These are phyloP conservation scores for Serilophus lunatus DNA, from an alignment of 2,113 vertebrate genomes.

Conservation along the genomic window DNA sequence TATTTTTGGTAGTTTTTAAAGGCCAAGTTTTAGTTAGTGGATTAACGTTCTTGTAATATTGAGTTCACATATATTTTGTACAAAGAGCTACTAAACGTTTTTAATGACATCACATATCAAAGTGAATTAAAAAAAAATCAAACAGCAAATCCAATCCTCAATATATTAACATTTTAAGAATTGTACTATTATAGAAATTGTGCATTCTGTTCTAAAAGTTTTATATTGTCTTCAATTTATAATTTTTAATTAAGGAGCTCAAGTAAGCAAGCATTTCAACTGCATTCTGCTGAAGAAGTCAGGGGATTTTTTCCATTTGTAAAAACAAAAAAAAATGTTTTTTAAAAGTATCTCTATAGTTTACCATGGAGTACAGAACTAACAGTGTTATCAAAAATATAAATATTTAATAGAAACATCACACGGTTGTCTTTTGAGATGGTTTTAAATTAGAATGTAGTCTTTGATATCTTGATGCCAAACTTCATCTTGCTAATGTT, in stretches of 20 bases:
- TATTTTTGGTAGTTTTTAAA: not conserved
- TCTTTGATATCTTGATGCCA: not conserved
- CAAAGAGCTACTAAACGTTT: not conserved
- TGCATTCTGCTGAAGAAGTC: not conserved
- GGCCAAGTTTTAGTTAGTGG: not conserved
- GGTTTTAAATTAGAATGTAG: not conserved
- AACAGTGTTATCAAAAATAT: not conserved
- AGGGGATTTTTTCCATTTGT: not conserved
- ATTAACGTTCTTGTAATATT: not conserved
- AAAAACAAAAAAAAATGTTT: not conserved
- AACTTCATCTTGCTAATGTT: not conserved
- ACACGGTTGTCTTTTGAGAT: not conserved
- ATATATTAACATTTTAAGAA: not conserved
- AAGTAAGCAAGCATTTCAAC: not conserved
- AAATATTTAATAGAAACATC: not conserved
- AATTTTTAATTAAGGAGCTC: not conserved
- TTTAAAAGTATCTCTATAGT: not conserved
- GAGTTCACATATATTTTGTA: not conserved
- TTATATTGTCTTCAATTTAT: not conserved
- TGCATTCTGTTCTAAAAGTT: not conserved
- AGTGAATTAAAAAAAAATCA: not conserved
- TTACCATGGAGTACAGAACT: not conserved
- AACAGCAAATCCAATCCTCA: not conserved
- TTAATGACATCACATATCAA: not conserved
- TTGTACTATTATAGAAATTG: not conserved